These are phyloP conservation scores for Paramisgurnus dabryanus DNA, from an alignment of 2,113 vertebrate genomes.

Conservation along the genomic window DNA sequence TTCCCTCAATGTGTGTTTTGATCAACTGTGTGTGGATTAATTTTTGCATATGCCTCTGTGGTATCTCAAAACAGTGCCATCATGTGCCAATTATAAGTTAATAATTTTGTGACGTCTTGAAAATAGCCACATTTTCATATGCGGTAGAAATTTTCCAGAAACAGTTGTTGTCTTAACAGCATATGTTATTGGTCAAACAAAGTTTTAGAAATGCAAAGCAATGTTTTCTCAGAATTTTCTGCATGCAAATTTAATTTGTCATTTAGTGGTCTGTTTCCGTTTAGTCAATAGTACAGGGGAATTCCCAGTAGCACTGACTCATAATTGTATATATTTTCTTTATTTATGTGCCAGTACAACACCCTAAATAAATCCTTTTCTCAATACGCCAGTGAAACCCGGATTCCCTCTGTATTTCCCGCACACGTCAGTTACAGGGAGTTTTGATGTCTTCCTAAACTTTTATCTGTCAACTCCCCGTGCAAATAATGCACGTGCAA, in stretches of 20 bases:
- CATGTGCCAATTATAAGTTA: too few relatives aligned
- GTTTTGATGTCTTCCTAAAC: slow-evolving; percentile 48
- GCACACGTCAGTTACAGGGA: slow-evolving; percentile 24
- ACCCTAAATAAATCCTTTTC: not conserved
- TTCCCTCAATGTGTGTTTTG: too few relatives aligned
- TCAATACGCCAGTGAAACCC: not conserved
- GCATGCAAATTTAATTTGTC: not conserved
- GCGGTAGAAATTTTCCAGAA: too few relatives aligned
- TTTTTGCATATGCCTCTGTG: too few relatives aligned
- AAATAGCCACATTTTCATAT: too few relatives aligned
- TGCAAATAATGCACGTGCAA: slow-evolving; percentile 2
- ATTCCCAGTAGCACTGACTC: not conserved
- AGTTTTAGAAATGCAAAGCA: not conserved
- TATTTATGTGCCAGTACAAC: not conserved
- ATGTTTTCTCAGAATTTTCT: too few relatives aligned
- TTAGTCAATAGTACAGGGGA: not conserved
- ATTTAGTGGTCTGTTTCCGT: not conserved
- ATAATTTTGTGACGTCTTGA: too few relatives aligned
- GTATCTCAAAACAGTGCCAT: too few relatives aligned
- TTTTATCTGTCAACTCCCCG: slow-evolving; percentile 41
- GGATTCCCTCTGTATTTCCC: slow-evolving; percentile 11
- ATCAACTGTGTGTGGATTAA: too few relatives aligned
- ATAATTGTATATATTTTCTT: not conserved
- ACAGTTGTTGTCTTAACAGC: not conserved
- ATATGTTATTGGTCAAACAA: not conserved